These are phyloP conservation scores for Leucophora obtusa DNA, from an alignment of 2,888 invertebrate genomes.

Conservation along the genomic window DNA sequence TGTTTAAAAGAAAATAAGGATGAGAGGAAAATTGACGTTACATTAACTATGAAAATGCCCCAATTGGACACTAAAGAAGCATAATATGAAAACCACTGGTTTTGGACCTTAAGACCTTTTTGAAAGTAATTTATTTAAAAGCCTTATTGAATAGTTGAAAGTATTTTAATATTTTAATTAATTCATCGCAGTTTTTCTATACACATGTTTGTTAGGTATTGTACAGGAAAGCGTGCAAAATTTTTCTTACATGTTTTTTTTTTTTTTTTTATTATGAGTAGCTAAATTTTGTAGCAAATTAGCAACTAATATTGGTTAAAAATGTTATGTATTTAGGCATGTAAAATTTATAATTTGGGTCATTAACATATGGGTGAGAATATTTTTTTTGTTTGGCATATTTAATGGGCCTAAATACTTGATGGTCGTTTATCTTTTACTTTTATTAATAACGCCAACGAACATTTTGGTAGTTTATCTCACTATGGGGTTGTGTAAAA, in stretches of 20 bases:
- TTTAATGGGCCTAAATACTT: slow-evolving; percentile 17
- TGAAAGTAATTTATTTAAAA: not conserved
- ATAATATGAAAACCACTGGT: too few relatives aligned
- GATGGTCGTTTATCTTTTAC: slow-evolving; percentile 13
- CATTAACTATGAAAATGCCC: too few relatives aligned
- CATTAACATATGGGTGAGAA: slow-evolving; percentile 48
- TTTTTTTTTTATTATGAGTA: not conserved
- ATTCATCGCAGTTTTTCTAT: slow-evolving; percentile 18
- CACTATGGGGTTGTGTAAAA: slow-evolving; percentile 8
- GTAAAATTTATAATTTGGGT: slow-evolving; percentile 51
- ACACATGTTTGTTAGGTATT: slow-evolving; percentile 7
- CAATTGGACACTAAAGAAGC: too few relatives aligned
- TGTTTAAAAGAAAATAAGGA: too few relatives aligned
- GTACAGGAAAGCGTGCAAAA: slow-evolving; percentile 46
- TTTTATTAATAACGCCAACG: not conserved
- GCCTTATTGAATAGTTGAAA: slow-evolving; percentile 19
- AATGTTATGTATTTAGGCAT: slow-evolving; percentile 37
- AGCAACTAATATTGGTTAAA: slow-evolving; percentile 33
- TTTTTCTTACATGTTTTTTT: slow-evolving; percentile 35
- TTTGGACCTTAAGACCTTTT: not conserved
- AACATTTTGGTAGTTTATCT: not conserved
- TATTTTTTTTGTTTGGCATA: slow-evolving; percentile 17
- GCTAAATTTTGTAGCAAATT: slow-evolving; percentile 12
- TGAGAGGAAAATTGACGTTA: too few relatives aligned
- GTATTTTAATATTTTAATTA: slow-evolving; percentile 29